phyloP scores from a whole-genome alignment of 2,797 vertebrate species.

The Basileuterus tristriatus region DNA sequence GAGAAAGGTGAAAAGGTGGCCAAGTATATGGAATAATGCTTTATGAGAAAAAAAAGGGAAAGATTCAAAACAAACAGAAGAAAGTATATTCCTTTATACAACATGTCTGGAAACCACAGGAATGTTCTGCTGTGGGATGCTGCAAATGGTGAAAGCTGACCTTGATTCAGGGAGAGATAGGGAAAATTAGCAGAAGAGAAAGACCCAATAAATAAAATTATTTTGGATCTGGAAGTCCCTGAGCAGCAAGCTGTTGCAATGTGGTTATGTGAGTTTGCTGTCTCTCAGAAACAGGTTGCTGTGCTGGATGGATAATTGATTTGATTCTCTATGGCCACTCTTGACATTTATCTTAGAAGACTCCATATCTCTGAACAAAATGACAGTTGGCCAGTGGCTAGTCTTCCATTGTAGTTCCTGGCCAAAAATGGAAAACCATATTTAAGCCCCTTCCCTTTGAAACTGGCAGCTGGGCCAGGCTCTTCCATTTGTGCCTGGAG shows the following conservation, averaged over 20 bases:
- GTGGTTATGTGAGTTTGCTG: not conserved
- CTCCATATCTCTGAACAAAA: not conserved
- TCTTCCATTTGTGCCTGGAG: conserved; percentile 9
- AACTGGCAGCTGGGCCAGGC: conserved; percentile 18
- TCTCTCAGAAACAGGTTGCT: not conserved
- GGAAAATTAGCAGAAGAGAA: not conserved
- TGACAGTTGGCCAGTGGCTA: not conserved
- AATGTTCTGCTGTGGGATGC: not conserved
- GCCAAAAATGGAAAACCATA: not conserved
- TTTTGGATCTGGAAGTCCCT: not conserved
- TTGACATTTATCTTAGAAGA: not conserved
- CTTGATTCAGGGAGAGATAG: not conserved
- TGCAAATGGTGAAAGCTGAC: not conserved
- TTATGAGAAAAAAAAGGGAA: not conserved
- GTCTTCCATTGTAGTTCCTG: not conserved
- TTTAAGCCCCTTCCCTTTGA: not conserved
- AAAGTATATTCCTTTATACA: not conserved
- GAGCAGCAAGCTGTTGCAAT: not conserved
- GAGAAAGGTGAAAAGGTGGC: not conserved
- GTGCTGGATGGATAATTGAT: not conserved
- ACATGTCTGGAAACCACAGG: not conserved
- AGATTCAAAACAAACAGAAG: not conserved
- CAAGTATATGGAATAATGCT: not conserved
- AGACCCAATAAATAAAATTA: not conserved
- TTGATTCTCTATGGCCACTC: not conserved